These are phyloP conservation scores for Anarrhichthys ocellatus DNA, from an alignment of 2,113 vertebrate species.

Conservation along the genomic window DNA sequence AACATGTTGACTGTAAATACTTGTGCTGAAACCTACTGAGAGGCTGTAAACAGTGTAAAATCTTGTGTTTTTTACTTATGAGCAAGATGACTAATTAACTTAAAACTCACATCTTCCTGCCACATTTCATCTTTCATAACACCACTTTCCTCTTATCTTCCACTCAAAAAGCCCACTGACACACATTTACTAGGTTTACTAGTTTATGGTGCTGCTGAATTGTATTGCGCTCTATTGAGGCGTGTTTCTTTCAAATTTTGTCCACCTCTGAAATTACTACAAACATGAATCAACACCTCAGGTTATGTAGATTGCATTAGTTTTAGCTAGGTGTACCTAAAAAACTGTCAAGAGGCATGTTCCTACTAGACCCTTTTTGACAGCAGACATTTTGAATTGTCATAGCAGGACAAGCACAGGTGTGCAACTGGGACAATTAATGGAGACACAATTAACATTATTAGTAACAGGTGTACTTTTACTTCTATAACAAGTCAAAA, in stretches of 20 bases:
- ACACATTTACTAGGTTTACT: neutral
- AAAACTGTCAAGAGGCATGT: neutral
- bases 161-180: neutral
- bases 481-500: neutral
- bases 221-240: neutral
- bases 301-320: neutral
- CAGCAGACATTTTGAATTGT: neutral
- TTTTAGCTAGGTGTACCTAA: neutral
- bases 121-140: neutral
- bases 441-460: too few relatives aligned
- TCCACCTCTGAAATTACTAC: neutral
- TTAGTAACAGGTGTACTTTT: neutral
- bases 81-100: neutral
- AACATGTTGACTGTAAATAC: neutral
- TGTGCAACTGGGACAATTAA: neutral
- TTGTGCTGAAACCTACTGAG: too few relatives aligned
- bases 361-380: too few relatives aligned
- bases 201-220: neutral
- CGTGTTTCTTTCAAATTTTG: neutral
- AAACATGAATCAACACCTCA: neutral
- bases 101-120: constrained; percentile 6
- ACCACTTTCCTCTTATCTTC: neutral
- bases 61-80: neutral
- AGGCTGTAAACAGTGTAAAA: neutral
- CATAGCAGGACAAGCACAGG: neutral